phyloP scores from a whole-genome alignment of 2,113 vertebrate genomes.

The Nestor notabilis region DNA sequence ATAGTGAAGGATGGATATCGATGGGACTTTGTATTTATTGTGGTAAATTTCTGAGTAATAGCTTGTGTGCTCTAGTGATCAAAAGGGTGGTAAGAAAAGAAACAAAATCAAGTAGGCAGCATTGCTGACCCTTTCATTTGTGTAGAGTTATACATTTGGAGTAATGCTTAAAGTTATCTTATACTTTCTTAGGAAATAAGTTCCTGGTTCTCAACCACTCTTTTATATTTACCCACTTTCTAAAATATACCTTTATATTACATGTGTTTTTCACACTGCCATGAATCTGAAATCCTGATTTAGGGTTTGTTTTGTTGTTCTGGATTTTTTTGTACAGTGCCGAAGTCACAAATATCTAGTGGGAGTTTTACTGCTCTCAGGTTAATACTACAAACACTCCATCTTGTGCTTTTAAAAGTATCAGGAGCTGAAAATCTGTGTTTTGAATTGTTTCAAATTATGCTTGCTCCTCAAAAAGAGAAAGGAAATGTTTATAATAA shows the following conservation, averaged over 20 bases:
- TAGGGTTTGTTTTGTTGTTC: no score
- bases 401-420: not conserved
- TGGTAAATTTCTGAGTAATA: not conserved
- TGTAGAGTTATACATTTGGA: not conserved
- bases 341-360: not conserved
- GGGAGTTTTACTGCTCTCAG: not conserved
- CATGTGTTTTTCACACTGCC: not conserved
- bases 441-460: not conserved
- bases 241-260: fast-evolving
- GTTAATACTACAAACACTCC: not conserved
- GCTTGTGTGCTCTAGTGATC: not conserved
- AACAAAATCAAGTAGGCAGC: not conserved
- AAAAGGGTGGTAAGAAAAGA: not conserved
- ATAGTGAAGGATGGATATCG: fast-evolving
- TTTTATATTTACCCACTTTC: not conserved
- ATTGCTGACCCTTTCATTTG: not conserved
- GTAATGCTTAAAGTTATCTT: not conserved
- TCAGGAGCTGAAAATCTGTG: not conserved
- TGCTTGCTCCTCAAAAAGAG: not conserved
- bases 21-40: not conserved
- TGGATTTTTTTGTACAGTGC: not conserved
- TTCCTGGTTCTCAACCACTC: not conserved
- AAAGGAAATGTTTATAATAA: not conserved
- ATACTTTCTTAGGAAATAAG: not conserved
- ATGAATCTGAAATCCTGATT: not conserved